These are phyloP conservation scores for Parnassius smintheus DNA, from an alignment of 2,888 invertebrate species.

Conservation along the genomic window DNA sequence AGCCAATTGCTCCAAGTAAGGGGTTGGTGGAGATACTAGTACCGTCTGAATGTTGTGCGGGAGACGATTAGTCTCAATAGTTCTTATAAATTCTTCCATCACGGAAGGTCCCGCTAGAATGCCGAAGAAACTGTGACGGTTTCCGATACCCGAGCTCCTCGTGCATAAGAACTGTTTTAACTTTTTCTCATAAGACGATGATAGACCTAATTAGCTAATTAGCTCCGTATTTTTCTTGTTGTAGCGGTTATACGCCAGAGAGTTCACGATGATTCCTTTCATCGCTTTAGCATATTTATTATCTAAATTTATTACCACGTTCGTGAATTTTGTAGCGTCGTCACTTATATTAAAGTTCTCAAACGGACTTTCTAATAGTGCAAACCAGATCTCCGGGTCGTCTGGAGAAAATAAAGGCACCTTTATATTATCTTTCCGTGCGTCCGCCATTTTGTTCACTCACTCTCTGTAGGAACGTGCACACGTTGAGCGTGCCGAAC, in stretches of 20 bases:
- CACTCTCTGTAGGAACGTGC: too few species aligned
- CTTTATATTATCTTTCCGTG: background rate
- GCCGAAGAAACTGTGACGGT: background rate
- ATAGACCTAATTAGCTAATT: background rate
- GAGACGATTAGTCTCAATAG: background rate
- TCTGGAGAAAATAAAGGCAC: background rate
- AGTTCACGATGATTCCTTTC: background rate
- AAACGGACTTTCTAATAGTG: background rate
- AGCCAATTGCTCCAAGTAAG: background rate
- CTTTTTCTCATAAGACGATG: slow-evolving; percentile 17
- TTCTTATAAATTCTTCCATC: too few species aligned
- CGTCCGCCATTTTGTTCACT: background rate
- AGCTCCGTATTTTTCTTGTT: background rate
- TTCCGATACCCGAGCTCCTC: background rate
- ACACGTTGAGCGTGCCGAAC: too few species aligned
- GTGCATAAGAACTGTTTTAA: background rate
- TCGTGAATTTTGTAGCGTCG: background rate
- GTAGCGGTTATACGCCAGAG: background rate
- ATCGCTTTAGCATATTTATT: too few species aligned
- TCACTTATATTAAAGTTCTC: background rate
- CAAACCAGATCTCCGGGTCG: background rate
- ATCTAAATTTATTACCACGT: too few species aligned
- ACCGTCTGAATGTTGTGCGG: background rate
- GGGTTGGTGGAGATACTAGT: background rate
- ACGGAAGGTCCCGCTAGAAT: background rate